Evolutionary conservation across 2,888 invertebrate species (phyloP).

Genomic region (Limnephilus marmoratus): DNA sequence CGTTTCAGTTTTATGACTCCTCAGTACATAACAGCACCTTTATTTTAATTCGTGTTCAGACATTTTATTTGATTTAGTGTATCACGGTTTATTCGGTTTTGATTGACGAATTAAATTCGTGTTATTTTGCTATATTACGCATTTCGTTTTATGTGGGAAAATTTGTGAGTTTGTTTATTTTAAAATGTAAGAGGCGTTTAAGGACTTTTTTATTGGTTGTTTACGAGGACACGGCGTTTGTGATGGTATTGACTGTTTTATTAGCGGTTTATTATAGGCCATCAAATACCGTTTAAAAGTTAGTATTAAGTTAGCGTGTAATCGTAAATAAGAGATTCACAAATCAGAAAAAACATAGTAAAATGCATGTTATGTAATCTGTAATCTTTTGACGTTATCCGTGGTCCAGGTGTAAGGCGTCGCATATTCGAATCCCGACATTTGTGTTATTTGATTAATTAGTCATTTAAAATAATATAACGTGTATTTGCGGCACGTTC

Average conservation of each 20-base stretch:
- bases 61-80: conserved; percentile 36
- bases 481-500: no score
- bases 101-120: conserved; percentile 43
- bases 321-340: background rate
- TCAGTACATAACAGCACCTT: background rate
- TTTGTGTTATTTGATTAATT: no score
- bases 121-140: background rate
- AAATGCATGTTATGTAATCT: background rate
- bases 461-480: no score
- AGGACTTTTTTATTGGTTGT: conserved; percentile 40
- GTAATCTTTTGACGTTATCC: background rate
- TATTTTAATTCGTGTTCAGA: conserved; percentile 30
- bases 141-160: conserved; percentile 24
- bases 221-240: background rate
- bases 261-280: background rate
- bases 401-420: no score
- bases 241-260: background rate
- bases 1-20: conserved; percentile 5
- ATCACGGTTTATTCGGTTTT: conserved; percentile 35
- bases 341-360: background rate
- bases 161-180: conserved; percentile 26
- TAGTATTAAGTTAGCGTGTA: background rate
- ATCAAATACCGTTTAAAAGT: background rate
- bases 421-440: no score
- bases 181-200: conserved; percentile 15